Conservation (phyloP, 2,797 vertebrate genomes). For the Neosalanx taihuensis region DNA sequence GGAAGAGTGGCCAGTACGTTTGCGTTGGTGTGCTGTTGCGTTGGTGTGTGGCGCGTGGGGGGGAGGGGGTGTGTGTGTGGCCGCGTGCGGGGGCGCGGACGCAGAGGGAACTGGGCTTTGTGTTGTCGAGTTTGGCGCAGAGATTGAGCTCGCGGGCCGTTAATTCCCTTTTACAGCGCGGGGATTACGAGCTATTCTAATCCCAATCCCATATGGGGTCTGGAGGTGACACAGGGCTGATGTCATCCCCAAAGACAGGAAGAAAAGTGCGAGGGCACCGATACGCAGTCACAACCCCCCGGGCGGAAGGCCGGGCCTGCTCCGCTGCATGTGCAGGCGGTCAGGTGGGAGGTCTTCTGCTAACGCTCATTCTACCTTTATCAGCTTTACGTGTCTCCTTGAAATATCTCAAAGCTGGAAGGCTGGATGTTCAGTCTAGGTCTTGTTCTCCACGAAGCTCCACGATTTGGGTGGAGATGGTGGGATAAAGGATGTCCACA, state of each 20-base stretch:
- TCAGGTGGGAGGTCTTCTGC: background rate
- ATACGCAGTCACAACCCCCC: constrained; percentile 36
- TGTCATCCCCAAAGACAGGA: constrained; percentile 48
- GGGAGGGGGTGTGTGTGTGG: background rate
- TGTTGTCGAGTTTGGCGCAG: constrained; percentile 46
- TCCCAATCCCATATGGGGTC: constrained; percentile 70
- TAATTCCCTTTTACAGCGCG: constrained; percentile 70
- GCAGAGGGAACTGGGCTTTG: constrained; percentile 34
- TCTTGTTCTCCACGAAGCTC: background rate
- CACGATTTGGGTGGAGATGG: too few species aligned
- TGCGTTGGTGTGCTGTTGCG: background rate
- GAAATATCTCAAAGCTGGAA: background rate
- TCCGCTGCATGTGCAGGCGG: constrained; percentile 16
- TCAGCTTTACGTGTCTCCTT: background rate
- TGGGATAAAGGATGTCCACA: background rate
- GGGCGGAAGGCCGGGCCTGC: constrained; percentile 46
- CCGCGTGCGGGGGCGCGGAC: constrained; percentile 9
- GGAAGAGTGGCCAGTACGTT: background rate
- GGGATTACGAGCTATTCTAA: constrained; percentile 77
- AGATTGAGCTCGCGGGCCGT: constrained; percentile 59
- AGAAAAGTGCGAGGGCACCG: constrained; percentile 48
- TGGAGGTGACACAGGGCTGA: constrained; percentile 62
- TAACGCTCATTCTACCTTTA: background rate
- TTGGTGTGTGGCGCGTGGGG: background rate
- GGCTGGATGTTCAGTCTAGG: background rate